Percentiles rank a stretch among this genome's conserved stretches.
Conservation (phyloP, 2,888 invertebrate genomes). For the Drosophila macrothrix region DNA sequence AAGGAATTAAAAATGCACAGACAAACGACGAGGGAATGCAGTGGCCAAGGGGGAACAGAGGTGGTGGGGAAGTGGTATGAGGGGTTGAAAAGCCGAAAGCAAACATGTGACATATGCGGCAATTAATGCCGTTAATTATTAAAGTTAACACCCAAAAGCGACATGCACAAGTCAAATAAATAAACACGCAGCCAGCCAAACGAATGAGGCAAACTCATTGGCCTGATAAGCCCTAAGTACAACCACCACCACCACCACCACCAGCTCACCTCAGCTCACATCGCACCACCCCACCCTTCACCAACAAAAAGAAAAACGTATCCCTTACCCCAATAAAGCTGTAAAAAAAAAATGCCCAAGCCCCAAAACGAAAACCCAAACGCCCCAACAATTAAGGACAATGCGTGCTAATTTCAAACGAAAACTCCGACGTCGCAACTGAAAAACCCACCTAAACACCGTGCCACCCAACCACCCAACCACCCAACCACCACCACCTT, state of each 20-base stretch:
- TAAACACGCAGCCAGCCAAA: conserved; percentile 71
- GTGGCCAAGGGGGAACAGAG: neutral
- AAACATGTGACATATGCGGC: conserved; percentile 80
- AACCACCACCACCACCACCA: neutral
- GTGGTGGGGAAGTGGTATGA: neutral
- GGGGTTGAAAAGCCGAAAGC: conserved; percentile 45
- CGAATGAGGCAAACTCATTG: conserved; percentile 53
- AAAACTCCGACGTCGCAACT: conserved; percentile 36
- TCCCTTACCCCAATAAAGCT: neutral
- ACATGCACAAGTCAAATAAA: conserved; percentile 82
- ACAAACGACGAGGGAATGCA: neutral
- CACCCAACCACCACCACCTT: too few species aligned
- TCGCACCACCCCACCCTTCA: neutral
- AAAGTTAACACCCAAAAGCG: conserved; percentile 81
- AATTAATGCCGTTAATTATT: conserved; percentile 80
- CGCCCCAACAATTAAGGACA: conserved; percentile 77
- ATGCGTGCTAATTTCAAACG: conserved; percentile 77
- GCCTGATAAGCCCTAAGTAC: conserved; percentile 40
- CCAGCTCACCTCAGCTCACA: neutral
- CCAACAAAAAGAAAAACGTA: neutral
- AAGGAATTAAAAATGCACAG: conserved; percentile 54
- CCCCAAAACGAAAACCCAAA: conserved; percentile 41
- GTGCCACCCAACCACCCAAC: neutral
- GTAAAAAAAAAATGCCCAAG: conserved; percentile 11
- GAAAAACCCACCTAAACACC: conserved; percentile 27